phyloP scores from a whole-genome alignment of 2,888 invertebrate species.

The Norana najaformis region DNA sequence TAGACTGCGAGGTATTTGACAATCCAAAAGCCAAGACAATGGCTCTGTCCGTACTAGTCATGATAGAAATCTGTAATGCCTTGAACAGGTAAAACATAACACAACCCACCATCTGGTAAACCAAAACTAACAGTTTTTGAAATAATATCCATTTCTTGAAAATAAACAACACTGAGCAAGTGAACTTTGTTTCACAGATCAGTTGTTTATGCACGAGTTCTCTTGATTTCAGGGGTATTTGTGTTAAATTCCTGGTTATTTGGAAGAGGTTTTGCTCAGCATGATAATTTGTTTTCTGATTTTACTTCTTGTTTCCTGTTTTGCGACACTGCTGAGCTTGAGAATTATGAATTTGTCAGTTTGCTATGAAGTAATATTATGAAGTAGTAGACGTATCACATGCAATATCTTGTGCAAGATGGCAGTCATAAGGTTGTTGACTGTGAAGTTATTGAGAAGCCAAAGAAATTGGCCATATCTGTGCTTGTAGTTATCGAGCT shows the following conservation, averaged over 20 bases:
- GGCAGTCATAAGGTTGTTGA: conserved; percentile 84
- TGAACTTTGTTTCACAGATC: neutral
- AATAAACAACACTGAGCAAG: neutral
- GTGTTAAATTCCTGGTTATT: neutral
- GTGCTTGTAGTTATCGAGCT: conserved; percentile 99
- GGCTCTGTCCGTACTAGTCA: conserved; percentile 98
- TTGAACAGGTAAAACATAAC: conserved; percentile 82
- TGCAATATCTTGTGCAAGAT: conserved; percentile 62
- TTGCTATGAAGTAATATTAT: neutral
- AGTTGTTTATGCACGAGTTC: neutral
- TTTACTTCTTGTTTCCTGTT: conserved; percentile 1
- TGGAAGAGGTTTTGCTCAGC: neutral
- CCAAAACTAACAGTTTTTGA: neutral
- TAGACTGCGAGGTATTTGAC: conserved; percentile 95
- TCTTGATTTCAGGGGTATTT: neutral
- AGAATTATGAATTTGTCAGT: neutral
- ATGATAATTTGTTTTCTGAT: no score
- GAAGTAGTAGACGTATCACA: conserved; percentile 58
- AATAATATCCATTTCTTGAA: neutral
- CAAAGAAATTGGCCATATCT: conserved; percentile 99
- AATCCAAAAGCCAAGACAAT: conserved; percentile 99
- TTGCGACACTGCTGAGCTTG: neutral
- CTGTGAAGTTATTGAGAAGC: conserved; percentile 96
- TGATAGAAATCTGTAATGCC: conserved; percentile 99
- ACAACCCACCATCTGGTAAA: neutral